These are phyloP conservation scores for Cassiopea xamachana DNA, from an alignment of 30 jellyfish, hydroid and myxozoan species.

Conservation along the genomic window DNA sequence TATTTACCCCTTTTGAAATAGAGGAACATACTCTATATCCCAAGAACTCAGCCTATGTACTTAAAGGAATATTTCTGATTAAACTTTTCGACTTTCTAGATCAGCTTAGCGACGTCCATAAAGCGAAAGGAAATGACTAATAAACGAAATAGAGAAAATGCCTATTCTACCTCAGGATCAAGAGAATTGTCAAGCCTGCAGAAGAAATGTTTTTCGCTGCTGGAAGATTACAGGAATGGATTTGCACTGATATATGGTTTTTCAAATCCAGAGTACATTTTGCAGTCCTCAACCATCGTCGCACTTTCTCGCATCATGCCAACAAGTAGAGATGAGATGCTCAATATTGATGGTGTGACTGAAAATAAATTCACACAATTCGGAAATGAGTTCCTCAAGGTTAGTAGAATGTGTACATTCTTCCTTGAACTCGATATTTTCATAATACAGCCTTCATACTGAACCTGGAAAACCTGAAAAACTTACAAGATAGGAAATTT, in stretches of 20 bases:
- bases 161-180: slow-evolving; percentile 41
- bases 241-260: slow-evolving; percentile 72
- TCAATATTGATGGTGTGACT: slow-evolving; percentile 87
- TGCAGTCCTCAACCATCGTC: slow-evolving; percentile 58
- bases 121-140: slow-evolving; percentile 37
- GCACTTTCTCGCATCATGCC: slow-evolving; percentile 77
- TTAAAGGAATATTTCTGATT: too few relatives aligned
- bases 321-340: slow-evolving; percentile 75
- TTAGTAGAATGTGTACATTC: background rate
- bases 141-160: slow-evolving; percentile 50
- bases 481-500: background rate
- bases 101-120: slow-evolving; percentile 31
- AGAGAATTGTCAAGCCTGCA: slow-evolving; percentile 63
- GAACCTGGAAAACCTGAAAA: background rate
- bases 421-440: background rate
- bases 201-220: slow-evolving; percentile 69
- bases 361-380: slow-evolving; percentile 74
- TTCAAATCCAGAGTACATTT: slow-evolving; percentile 76
- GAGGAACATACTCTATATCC: background rate
- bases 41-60: background rate
- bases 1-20: background rate
- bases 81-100: slow-evolving; percentile 8
- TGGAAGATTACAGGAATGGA: slow-evolving; percentile 74
- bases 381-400: slow-evolving; percentile 87
- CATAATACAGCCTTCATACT: background rate